phyloP scores from a whole-genome alignment of 2,113 vertebrate species.

The Ailuropoda melanoleuca region DNA sequence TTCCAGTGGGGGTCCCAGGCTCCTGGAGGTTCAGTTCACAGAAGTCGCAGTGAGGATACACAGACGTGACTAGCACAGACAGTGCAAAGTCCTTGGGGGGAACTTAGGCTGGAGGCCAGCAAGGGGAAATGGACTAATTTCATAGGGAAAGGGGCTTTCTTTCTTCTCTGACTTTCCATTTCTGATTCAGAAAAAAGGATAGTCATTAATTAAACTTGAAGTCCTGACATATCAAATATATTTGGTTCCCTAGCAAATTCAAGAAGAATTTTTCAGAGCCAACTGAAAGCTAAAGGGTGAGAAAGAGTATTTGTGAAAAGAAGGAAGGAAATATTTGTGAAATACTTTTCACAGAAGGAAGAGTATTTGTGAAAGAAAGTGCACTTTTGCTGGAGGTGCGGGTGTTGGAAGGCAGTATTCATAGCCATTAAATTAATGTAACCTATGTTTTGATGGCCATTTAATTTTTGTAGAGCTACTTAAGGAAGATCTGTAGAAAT shows the following conservation, averaged over 20 bases:
- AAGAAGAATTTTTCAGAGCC: constrained; percentile 11
- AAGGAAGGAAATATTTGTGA: too few species aligned
- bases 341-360: too few species aligned
- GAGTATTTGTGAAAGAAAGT: background rate
- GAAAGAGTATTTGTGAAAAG: too few species aligned
- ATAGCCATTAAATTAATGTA: background rate
- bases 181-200: background rate
- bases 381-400: background rate
- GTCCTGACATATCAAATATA: constrained; percentile 12
- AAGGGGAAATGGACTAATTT: background rate
- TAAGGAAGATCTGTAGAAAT: background rate
- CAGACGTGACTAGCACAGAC: background rate
- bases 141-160: background rate
- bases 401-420: background rate
- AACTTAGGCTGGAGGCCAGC: background rate
- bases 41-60: background rate
- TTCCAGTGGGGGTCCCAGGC: background rate
- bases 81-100: background rate
- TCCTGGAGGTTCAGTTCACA: background rate
- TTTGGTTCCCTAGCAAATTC: background rate
- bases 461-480: background rate
- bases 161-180: background rate
- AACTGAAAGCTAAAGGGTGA: background rate
- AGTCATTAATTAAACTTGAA: constrained; percentile 42
- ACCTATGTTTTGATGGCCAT: background rate